Evolutionary conservation across 2,797 vertebrate genomes (phyloP).

Genomic region (Darevskia mixta): DNA sequence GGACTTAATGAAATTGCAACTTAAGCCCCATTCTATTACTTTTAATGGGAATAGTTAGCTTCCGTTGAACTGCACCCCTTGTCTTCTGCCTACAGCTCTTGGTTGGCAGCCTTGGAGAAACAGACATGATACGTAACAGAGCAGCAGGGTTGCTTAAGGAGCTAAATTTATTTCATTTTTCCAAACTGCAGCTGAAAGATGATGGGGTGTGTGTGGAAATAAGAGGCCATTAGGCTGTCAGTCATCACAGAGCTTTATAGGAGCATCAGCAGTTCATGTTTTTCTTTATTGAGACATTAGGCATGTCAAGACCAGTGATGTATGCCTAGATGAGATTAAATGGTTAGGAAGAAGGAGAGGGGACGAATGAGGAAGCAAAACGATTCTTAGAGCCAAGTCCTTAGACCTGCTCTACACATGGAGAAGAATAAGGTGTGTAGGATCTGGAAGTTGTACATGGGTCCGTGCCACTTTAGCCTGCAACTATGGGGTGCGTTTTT

Average conservation of each 20-base stretch:
- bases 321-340: slow-evolving; percentile 55
- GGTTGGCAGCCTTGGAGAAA: background rate
- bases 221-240: slow-evolving; percentile 72
- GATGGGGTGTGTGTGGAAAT: slow-evolving; percentile 55
- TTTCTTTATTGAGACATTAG: slow-evolving; percentile 69
- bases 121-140: background rate
- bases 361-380: background rate
- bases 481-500: background rate
- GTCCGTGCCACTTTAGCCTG: too few species aligned
- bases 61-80: background rate
- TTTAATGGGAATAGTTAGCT: background rate
- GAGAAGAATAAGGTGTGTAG: background rate
- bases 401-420: background rate
- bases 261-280: slow-evolving; percentile 63
- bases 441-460: background rate
- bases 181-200: slow-evolving; percentile 60
- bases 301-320: slow-evolving; percentile 63
- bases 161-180: slow-evolving; percentile 72
- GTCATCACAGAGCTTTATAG: slow-evolving; percentile 66
- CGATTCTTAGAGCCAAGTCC: background rate
- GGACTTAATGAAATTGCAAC: background rate
- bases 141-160: slow-evolving; percentile 59
- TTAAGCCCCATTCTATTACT: background rate
- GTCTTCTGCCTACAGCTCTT: background rate
- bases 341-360: slow-evolving; percentile 47